These are phyloP conservation scores for Drosophila ohnishii DNA, from an alignment of 1,140 invertebrate genomes.

Conservation along the genomic window DNA sequence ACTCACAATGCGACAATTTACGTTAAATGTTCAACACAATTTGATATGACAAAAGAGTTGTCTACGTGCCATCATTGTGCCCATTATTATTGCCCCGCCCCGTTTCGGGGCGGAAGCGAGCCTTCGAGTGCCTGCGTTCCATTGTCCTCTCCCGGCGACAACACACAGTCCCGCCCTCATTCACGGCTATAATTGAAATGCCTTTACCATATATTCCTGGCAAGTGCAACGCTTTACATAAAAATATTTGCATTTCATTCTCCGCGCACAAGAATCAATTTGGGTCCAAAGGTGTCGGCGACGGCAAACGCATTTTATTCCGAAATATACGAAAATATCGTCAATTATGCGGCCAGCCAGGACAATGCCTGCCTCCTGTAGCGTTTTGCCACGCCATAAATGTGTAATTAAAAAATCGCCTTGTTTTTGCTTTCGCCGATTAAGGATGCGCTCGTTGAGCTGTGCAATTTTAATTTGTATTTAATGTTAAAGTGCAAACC, in stretches of 20 bases:
- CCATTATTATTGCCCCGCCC: constrained; percentile 66
- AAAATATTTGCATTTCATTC: constrained; percentile 74
- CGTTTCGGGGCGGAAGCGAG: constrained; percentile 42
- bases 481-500: constrained; percentile 40
- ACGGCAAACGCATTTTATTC: constrained; percentile 35
- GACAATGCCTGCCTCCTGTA: constrained; percentile 19
- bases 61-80: constrained; percentile 71
- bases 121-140: constrained; percentile 29
- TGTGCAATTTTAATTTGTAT: constrained; percentile 64
- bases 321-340: constrained; percentile 12
- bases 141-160: constrained; percentile 61
- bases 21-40: constrained; percentile 79
- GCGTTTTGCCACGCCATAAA: constrained; percentile 58
- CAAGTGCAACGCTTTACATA: constrained; percentile 33
- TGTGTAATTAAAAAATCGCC: constrained; percentile 72
- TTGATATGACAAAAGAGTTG: constrained; percentile 81
- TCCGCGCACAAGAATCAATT: constrained; percentile 62
- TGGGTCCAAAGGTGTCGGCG: constrained; percentile 64
- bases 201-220: constrained; percentile 11
- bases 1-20: constrained; percentile 74
- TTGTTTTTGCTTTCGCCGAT: constrained; percentile 19
- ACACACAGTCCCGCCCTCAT: constrained; percentile 8
- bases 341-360: constrained; percentile 39
- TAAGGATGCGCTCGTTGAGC: constrained; percentile 21
- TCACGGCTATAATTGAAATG: constrained; percentile 65